A percentile compares a stretch with the other conserved stretches of the same genome.
Conservation (phyloP, 2,797 vertebrate species). For the Enteromius thamalakanensis region DNA sequence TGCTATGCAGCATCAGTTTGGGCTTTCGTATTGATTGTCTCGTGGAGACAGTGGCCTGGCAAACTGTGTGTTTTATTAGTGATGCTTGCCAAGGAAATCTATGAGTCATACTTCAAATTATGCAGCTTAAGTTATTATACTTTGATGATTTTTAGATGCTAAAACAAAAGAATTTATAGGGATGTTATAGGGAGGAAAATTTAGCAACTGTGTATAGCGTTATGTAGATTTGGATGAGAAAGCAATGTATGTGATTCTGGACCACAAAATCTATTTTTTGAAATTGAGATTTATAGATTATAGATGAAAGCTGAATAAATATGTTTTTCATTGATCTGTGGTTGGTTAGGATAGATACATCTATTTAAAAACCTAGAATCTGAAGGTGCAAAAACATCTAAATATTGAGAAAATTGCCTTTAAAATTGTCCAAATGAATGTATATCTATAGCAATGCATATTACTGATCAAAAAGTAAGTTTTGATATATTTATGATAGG, state of each 20-base stretch:
- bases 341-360: no score
- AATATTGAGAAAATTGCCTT: no score
- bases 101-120: neutral
- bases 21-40: neutral
- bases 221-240: neutral
- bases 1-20: neutral
- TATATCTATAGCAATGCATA: no score
- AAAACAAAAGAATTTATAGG: neutral
- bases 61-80: neutral
- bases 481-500: no score
- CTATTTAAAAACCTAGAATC: no score
- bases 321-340: no score
- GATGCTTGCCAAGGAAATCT: neutral
- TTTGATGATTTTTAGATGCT: neutral
- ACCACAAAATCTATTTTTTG: no score
- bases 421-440: no score
- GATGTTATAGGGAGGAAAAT: neutral
- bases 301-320: no score
- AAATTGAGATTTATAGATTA: no score
- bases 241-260: neutral
- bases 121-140: neutral
- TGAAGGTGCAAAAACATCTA: no score
- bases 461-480: no score
- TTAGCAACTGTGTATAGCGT: neutral
- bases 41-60: neutral